Evolutionary conservation across 2,888 invertebrate genomes (phyloP), one percentile per base, ranked within the genome.

Genomic region (Megamerina dolium): DNA sequence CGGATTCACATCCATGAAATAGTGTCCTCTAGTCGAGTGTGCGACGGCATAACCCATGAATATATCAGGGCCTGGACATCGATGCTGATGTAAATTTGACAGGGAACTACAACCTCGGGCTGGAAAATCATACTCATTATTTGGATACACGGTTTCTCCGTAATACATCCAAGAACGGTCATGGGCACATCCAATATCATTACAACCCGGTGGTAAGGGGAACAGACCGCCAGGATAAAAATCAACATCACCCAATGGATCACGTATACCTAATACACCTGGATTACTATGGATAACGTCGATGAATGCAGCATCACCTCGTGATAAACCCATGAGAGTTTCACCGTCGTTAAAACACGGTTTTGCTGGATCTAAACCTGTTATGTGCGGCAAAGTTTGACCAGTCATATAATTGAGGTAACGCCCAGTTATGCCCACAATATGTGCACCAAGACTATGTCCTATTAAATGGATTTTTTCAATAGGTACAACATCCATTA

Each of bases 311-410:
- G 68, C 68, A 57, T 67, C 67, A 8, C 66, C 63, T 3, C 57
- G 54, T 18, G 56, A 43, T 9, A 67, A 26, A 2, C 64, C 64
- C 0, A 53, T 45, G n/a, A 64, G 43, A 5, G 43, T 41, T 40
- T 60, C 52, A 26, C 59, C 63, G 32, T 60, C 58, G 41, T 63
- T 59, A 45, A 67, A 68, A 32, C 67, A 70, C 2, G 64, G 64
- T 43, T 59, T 63, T 0, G 68, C 70, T 4, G 70, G 68, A 58
- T 70, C 70, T 29, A 70, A 45, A 2, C 66, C 70, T 1, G 68
- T 69, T 6, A 70, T 52, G 2, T 64, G 61, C 12, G 56, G 49
- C 23, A 70, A 37, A 21, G 41, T 16, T 49, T 54, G 57, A 4
- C 57, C 60, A 2, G 65, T 60, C 4, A 52, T 10, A 2, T 48